phyloP scores from a whole-genome alignment of 2,797 vertebrate species.

The Microhierax caerulescens region DNA sequence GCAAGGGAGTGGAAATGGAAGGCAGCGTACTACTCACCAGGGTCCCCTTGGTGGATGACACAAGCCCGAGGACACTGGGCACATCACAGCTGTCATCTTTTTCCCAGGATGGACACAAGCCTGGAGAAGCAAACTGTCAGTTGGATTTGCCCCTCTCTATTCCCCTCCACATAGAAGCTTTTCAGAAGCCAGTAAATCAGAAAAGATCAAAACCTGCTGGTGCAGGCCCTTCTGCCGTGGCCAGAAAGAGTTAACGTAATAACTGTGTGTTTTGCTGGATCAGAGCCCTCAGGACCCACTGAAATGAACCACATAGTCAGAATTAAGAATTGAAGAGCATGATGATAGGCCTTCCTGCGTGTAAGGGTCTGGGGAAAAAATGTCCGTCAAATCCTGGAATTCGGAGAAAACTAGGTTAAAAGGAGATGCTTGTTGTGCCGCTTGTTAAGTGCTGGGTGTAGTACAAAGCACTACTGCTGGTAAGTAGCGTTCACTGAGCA shows the following conservation, averaged over 20 bases:
- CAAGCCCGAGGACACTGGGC: neutral
- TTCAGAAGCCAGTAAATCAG: neutral
- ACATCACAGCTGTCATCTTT: neutral
- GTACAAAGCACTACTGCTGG: neutral
- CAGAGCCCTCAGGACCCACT: neutral
- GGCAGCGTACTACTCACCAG: too few relatives aligned
- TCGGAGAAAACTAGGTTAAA: neutral
- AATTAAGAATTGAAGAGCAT: neutral
- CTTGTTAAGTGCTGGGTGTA: neutral
- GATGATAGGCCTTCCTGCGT: neutral
- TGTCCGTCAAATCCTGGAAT: neutral
- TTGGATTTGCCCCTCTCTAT: neutral
- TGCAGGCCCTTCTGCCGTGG: neutral
- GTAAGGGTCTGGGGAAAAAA: fast-evolving
- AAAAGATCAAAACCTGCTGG: neutral
- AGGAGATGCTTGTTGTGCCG: neutral
- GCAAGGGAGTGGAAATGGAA: neutral
- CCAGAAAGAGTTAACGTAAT: neutral
- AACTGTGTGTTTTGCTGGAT: neutral
- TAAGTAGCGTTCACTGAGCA: neutral
- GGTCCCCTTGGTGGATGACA: fast-evolving
- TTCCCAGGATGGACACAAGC: neutral
- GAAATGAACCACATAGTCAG: neutral
- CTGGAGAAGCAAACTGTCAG: neutral
- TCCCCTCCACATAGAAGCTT: neutral